Conservation (phyloP, 2,888 invertebrate species). For the Cecidostiba fungosa region DNA sequence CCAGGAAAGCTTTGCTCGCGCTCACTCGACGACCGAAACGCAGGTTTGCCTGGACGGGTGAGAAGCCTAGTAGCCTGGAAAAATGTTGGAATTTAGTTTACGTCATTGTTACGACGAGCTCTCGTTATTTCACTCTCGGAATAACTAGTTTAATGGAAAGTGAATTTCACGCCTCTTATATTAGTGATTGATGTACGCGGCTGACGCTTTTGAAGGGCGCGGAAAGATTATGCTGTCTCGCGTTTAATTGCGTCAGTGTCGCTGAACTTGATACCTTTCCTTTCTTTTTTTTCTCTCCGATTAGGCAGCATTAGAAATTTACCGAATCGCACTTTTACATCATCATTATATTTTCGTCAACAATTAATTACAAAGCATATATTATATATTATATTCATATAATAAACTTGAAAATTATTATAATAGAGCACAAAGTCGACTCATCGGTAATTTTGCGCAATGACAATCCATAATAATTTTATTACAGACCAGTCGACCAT, state of each 20-base stretch:
- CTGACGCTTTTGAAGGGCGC: neutral
- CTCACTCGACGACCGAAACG: conserved; percentile 89
- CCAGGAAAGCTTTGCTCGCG: conserved; percentile 89
- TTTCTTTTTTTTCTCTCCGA: neutral
- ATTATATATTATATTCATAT: too few relatives aligned
- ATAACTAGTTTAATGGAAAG: neutral
- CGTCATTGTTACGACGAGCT: neutral
- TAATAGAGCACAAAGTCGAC: neutral
- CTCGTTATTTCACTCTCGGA: too few relatives aligned
- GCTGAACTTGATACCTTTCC: neutral
- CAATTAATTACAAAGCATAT: too few relatives aligned
- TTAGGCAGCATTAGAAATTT: neutral
- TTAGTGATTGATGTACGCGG: neutral
- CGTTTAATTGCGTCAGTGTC: neutral
- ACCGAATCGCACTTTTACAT: neutral
- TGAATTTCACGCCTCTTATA: neutral
- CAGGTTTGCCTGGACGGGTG: conserved; percentile 87
- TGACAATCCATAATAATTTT: neutral
- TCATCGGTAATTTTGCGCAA: neutral
- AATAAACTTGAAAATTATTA: too few relatives aligned
- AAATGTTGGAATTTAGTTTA: conserved; percentile 9
- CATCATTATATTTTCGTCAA: too few relatives aligned
- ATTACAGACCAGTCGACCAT: neutral
- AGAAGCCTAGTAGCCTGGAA: conserved; percentile 84
- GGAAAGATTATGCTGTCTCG: neutral